phyloP scores from a whole-genome alignment of 2,797 vertebrate species.

The Falco novaeseelandiae region DNA sequence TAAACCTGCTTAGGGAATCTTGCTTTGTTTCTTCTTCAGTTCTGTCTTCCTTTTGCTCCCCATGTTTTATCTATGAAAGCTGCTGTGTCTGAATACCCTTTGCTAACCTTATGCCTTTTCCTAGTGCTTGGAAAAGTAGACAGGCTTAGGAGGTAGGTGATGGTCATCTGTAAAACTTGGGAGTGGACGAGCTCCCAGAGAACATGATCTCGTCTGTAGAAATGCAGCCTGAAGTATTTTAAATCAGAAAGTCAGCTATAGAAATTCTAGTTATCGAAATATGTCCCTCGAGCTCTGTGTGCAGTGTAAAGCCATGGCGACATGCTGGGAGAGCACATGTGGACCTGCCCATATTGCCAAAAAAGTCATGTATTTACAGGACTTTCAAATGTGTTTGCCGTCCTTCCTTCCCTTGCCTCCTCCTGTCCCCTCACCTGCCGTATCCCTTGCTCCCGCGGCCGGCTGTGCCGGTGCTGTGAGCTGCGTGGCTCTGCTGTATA shows the following conservation, averaged over 20 bases:
- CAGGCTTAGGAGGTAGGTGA: neutral
- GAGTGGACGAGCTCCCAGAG: neutral
- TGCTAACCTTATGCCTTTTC: neutral
- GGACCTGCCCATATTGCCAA: neutral
- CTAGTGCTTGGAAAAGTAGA: neutral
- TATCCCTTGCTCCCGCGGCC: neutral
- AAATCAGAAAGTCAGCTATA: neutral
- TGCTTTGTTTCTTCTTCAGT: neutral
- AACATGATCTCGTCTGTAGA: neutral
- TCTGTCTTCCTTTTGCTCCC: neutral
- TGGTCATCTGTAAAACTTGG: neutral
- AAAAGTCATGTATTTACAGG: neutral
- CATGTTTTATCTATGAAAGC: neutral
- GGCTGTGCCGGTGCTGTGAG: neutral
- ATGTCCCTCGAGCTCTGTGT: rapidly evolving
- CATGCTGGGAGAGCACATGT: neutral
- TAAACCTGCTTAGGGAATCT: neutral
- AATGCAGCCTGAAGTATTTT: neutral
- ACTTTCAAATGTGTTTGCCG: neutral
- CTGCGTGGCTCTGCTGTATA: neutral
- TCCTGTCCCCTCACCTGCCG: neutral
- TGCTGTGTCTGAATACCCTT: neutral
- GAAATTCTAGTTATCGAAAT: neutral
- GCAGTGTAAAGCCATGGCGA: neutral
- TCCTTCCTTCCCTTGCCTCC: neutral